A percentile compares a stretch with the other conserved stretches of the same genome.
phyloP scores from a whole-genome alignment of 92 coral and sea anemone species.

The Epizoanthus illoricatus region DNA sequence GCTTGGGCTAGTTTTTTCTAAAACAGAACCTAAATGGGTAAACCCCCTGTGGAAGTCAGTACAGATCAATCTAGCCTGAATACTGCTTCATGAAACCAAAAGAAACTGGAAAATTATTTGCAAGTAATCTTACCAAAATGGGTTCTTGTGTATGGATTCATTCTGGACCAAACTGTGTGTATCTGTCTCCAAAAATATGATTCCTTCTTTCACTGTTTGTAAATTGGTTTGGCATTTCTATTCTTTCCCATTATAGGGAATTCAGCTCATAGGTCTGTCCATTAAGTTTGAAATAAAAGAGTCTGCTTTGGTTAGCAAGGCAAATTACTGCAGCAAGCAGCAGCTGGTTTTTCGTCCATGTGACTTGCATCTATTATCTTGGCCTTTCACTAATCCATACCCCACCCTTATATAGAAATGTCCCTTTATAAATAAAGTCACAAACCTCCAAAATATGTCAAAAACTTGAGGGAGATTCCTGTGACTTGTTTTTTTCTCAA shows the following conservation, averaged over 20 bases:
- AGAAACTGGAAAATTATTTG: neutral
- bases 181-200: conserved; percentile 10
- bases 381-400: conserved; percentile 11
- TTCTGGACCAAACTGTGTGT: conserved; percentile 18
- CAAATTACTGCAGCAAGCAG: conserved; percentile 29
- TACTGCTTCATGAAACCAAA: neutral
- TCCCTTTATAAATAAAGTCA: conserved; percentile 17
- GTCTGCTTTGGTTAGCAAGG: conserved; percentile 41
- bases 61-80: conserved; percentile 8
- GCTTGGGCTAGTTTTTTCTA: neutral
- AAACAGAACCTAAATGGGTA: conserved; percentile 1
- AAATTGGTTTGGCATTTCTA: conserved; percentile 40
- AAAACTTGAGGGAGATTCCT: conserved; percentile 41
- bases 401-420: conserved; percentile 46
- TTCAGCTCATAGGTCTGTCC: conserved; percentile 30
- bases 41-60: neutral
- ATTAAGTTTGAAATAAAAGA: conserved; percentile 37
- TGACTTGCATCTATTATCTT: conserved; percentile 43
- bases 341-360: conserved; percentile 38
- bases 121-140: conserved; percentile 26
- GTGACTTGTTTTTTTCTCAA: conserved; percentile 14
- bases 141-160: conserved; percentile 41
- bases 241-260: conserved; percentile 35
- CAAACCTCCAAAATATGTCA: conserved; percentile 38
- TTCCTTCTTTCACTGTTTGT: conserved; percentile 1